Base-by-base conservation (phyloP, 2,888 invertebrate genomes). In the Orgyia antiqua region DNA sequence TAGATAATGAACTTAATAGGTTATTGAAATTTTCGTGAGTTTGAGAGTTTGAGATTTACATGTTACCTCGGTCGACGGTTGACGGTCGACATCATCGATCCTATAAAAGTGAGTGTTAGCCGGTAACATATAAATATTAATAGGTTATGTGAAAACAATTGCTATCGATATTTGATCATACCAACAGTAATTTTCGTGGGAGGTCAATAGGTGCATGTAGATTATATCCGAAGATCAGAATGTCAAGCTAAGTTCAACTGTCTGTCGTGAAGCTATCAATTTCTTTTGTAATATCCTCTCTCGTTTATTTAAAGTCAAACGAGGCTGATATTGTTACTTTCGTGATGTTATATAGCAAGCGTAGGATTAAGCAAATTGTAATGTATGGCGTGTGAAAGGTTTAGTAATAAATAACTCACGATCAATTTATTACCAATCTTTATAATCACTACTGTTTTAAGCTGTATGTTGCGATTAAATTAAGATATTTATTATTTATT, bases 141-240 rank as follows among this genome's bases (percentile, higher is more conserved):
- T 9, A 20, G 20, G 8, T 20, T 9, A 20, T 20, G 20, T n/a
- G 20, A 20, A 20, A 20, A 20, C n/a, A 20, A 8, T 20, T 20
- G 20, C 20, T 8, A n/a, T 20, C 20, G 20, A n/a, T 7, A 20
- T 20, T 20, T 15, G 15, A 23, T 10, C 10, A 10, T 20, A 2
- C 11, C 1, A 5, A 10, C 43, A 37, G 23, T 35, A 6, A 3
- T 23, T 23, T 36, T 39, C 24, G 42, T 44, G 34, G 34, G 31
- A 44, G 60, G 68, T 70, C 70, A 72, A 68, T 49, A 68, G 64
- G 58, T 62, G 55, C 11, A 23, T 56, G 36, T 47, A 56, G 70
- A 74, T 69, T 40, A 42, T 57, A 70, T 68, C 67, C 21, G 20
- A 17, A 13, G 59, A 42, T 49, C 58, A 58, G 66, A 75, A 77